Conservation (phyloP, 2,888 invertebrate species). For the Pyralis farinalis region DNA sequence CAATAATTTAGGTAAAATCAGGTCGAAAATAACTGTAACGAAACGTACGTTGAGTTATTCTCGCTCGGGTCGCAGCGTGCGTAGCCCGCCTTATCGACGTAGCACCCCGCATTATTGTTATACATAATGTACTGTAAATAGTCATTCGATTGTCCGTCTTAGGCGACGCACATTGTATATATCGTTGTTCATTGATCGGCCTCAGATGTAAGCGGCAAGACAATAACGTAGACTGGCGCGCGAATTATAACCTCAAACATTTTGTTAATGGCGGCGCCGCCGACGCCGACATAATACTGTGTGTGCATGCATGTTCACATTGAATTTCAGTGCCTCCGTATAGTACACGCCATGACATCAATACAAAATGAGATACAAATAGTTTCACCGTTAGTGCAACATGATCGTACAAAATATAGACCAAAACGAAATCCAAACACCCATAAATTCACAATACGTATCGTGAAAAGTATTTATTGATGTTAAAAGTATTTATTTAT, state of each 20-base stretch:
- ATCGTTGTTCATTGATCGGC: constrained; percentile 38
- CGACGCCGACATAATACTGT: neutral
- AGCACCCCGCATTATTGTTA: constrained; percentile 20
- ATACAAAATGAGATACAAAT: constrained; percentile 32
- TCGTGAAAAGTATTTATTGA: neutral
- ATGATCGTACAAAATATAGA: constrained; percentile 74
- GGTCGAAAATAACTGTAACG: constrained; percentile 32
- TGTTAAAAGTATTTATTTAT: constrained; percentile 37
- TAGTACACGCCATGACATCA: constrained; percentile 33
- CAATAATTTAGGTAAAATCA: constrained; percentile 45
- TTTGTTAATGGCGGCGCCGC: constrained; percentile 7
- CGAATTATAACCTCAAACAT: constrained; percentile 13
- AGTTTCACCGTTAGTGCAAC: constrained; percentile 64
- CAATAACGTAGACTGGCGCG: constrained; percentile 45
- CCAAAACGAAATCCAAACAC: constrained; percentile 70
- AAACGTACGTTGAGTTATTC: constrained; percentile 50
- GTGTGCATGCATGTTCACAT: constrained; percentile 3
- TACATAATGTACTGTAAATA: constrained; percentile 41
- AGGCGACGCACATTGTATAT: constrained; percentile 42
- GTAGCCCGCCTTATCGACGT: constrained; percentile 20
- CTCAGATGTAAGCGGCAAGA: constrained; percentile 51
- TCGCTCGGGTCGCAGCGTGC: constrained; percentile 31
- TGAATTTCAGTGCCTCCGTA: constrained; percentile 46
- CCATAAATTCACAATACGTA: constrained; percentile 29
- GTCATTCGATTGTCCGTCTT: constrained; percentile 35